Evolutionary conservation across 1,140 invertebrate genomes (phyloP), one percentile per base, ranked within the genome.

Genomic region (Papilio xuthus): DNA sequence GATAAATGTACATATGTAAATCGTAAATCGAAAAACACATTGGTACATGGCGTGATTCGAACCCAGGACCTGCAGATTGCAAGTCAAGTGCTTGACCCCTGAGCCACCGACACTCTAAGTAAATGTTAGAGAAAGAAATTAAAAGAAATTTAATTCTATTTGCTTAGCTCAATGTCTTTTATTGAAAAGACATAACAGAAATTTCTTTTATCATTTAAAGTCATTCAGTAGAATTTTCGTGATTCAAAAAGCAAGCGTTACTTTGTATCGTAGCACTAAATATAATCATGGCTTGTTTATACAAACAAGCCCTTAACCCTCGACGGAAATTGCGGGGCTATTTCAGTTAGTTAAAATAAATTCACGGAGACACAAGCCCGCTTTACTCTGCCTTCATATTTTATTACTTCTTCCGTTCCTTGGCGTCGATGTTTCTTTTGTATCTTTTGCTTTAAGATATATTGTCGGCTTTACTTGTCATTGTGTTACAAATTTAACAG

Each of bases 321-420:
- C 83, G 77, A 56, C 85, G 87, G 83, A 85, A 86, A 82, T 82
- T 81, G 75, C 84, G 81, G 69, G 44, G 81, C 85, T 88, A 88
- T 89, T 89, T 89, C 81, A 78, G 84, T 85, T 79, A 74, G 84
- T 86, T 85, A 85, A 86, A 86, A 87, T 83, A 85, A 84, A 89
- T 88, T 86, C 86, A 85, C 82, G 77, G 81, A 82, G 78, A 79
- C 77, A 79, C 80, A 53, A 78, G 79, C 78, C 70, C 81, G 85
- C 83, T 86, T 86, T 82, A 82, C 79, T 80, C 81, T 82, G 81
- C 82, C 82, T 83, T 84, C 85, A 85, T 88, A 84, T 86, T 86
- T 86, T 86, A 85, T 85, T 84, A 86, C 81, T 75, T 74, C 81
- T 85, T 86, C 87, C 87, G 87, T 82, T 83, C 81, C 81, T 74